phyloP scores from a whole-genome alignment of 2,113 vertebrate genomes.

The Planiliza haematocheilus region DNA sequence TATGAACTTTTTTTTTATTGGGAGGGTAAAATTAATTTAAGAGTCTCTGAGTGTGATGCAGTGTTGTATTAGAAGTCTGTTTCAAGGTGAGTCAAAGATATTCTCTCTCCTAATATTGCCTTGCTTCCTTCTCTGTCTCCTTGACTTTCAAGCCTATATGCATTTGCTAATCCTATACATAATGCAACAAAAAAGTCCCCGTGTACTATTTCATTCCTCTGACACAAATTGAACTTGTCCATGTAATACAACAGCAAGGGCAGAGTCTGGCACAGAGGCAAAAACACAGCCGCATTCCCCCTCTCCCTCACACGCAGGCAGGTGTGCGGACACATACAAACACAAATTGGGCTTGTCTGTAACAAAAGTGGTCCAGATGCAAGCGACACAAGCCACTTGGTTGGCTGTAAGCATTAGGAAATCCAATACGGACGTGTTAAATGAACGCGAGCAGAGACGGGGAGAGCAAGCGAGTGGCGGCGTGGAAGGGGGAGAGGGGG shows the following conservation, averaged over 20 bases:
- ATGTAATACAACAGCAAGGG: constrained; percentile 44
- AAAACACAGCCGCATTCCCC: constrained; percentile 14
- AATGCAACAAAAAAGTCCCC: neutral
- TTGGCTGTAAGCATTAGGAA: constrained; percentile 64
- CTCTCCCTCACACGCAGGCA: constrained; percentile 22
- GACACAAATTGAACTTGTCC: constrained; percentile 59
- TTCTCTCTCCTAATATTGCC: neutral
- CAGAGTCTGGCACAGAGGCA: constrained; percentile 14
- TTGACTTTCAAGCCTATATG: neutral
- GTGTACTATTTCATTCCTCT: constrained; percentile 44
- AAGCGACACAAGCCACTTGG: constrained; percentile 48
- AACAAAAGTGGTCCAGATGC: constrained; percentile 67
- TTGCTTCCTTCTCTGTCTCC: neutral
- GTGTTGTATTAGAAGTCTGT: neutral
- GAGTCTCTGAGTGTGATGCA: neutral
- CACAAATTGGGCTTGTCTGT: constrained; percentile 70
- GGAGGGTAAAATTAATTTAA: no score
- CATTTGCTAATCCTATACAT: constrained; percentile 14
- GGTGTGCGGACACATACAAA: constrained; percentile 46
- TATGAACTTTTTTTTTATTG: no score
- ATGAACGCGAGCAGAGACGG: constrained; percentile 61
- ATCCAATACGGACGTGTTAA: constrained; percentile 78
- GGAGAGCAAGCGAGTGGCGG: constrained; percentile 28
- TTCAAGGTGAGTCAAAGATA: no score
- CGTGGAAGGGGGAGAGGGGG: constrained; percentile 31